Base-by-base conservation (phyloP, 2,888 invertebrate species). In the Catocala sponsa region DNA sequence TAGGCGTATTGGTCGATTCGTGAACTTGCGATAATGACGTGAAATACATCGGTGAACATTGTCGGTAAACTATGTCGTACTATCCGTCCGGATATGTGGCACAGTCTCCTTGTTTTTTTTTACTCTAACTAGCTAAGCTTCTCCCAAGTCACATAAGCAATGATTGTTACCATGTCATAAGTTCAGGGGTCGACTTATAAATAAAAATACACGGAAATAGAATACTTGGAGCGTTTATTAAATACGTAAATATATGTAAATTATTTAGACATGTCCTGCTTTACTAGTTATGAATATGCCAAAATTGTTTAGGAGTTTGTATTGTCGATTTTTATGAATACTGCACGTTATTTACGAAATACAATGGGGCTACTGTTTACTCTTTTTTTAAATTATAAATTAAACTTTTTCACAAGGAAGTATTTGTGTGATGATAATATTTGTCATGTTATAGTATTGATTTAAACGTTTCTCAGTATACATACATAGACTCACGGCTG, bases 211-310 rank as follows among this genome's bases (percentile, higher is more conserved):
- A 77, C 57, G 50, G 32, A 62, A 62, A 67, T 59, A 61, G 63
- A 63, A 62, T 53, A 50, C 46, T 54, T 66, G 59, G 57, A 68
- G 57, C 25, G 55, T 75, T 75, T 77, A 71, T 74, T 70, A 63
- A 63, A 70, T 70, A 74, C 70, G 68, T 77, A 77, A 71, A 65
- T 65, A 60, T 57, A 63, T 65, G 61, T 72, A 72, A 58, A 75
- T 75, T 62, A 68, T 75, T 70, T 68, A 74, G 55, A 78, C 46
- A 73, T 56, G 63, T 65, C 53, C 42, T 67, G 79, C 74, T 78
- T 78, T 68, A 46, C 55, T 73, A 64, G 67, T 74, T 69, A 71
- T 50, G 48, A 57, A 78, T 66, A 65, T 66, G 76, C 68, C 76
- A 78, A 76, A 76, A 73, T 73, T 75, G 60, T 70, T 70, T 57